Evolutionary conservation across 2,888 invertebrate species (phyloP), one percentile per base, ranked within the genome.

Genomic region (Scrobipalpa costella): DNA sequence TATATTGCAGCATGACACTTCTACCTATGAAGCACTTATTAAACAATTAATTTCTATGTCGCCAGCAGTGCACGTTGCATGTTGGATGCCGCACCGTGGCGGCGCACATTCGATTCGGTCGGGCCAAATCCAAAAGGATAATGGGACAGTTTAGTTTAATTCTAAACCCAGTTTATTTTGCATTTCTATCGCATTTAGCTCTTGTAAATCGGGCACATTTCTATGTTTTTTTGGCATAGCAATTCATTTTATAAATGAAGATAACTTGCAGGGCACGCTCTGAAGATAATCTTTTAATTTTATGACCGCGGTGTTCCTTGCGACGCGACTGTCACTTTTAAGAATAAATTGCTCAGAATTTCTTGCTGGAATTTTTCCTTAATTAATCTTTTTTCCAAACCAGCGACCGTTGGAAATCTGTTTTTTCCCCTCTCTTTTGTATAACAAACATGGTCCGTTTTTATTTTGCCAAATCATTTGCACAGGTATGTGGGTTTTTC

Each of bases 281-380:
- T 15, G 15, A 15, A 44, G 44, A 44, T 44, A 44, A 44, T 44
- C 44, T 44, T 44, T 44, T 44, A 44, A 15, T 44, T 44, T 44
- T 44, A 44, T 44, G 44, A 44, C 44, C 40, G 13, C 44, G n/a
- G 44, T 44, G n/a, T 44, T 44, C 44, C n/a, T 44, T n/a, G 44
- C 15, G 44, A 44, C n/a, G 44, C 15, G 44, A 44, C n/a, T 44
- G 44, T 44, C 44, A 44, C 44, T 44, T 15, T 44, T 44, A n/a
- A 44, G 44, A 44, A 44, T 44, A 15, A 44, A 44, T 44, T 7
- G 7, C 44, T 44, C 5, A 44, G 15, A 44, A 44, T n/a, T 44
- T n/a, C 15, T 40, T 13, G 13, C 13, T 40, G 13, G 13, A 15
- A 44, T n/a, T 15, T 15, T 15, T 44, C 44, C 44, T 44, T 9